A percentile compares a stretch with the other conserved stretches of the same genome.
Evolutionary conservation across 1,140 invertebrate genomes (phyloP).

Genomic region (Riptortus pedestris): DNA sequence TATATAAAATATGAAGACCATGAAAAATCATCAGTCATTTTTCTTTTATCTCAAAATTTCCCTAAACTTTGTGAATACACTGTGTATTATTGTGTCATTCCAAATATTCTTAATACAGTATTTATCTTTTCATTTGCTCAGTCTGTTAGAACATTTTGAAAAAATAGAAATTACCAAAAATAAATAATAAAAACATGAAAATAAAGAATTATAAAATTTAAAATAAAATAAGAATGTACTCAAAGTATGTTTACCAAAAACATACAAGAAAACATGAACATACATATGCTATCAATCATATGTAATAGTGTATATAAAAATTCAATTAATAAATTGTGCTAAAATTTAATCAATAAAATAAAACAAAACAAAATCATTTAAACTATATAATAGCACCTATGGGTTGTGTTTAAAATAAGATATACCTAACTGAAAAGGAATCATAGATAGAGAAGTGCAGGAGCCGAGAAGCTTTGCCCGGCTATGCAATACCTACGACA

Average conservation of each 20-base stretch:
- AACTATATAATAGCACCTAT: slow-evolving; percentile 12
- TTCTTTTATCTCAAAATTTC: too few relatives aligned
- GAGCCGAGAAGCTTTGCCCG: not conserved
- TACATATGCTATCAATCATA: not conserved
- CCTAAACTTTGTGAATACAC: too few relatives aligned
- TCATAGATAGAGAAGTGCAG: not conserved
- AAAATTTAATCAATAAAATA: not conserved
- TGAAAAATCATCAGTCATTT: too few relatives aligned
- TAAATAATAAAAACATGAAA: slow-evolving; percentile 6
- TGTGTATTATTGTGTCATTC: slow-evolving; percentile 12
- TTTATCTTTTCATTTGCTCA: slow-evolving; percentile 3
- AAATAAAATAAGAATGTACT: not conserved
- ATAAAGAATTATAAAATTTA: not conserved
- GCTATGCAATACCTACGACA: not conserved
- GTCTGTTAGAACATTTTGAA: slow-evolving; percentile 5
- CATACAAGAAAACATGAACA: not conserved
- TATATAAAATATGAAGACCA: too few relatives aligned
- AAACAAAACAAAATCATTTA: slow-evolving; percentile 7
- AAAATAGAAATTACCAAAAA: slow-evolving; percentile 1
- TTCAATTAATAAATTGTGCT: slow-evolving; percentile 7
- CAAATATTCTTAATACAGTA: slow-evolving; percentile 4
- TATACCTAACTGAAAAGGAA: not conserved
- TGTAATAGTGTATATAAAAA: not conserved
- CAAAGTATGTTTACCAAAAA: not conserved
- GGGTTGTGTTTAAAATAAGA: not conserved